phyloP scores from a whole-genome alignment of 2,797 vertebrate species.

The Scolopax bukidnonensis region DNA sequence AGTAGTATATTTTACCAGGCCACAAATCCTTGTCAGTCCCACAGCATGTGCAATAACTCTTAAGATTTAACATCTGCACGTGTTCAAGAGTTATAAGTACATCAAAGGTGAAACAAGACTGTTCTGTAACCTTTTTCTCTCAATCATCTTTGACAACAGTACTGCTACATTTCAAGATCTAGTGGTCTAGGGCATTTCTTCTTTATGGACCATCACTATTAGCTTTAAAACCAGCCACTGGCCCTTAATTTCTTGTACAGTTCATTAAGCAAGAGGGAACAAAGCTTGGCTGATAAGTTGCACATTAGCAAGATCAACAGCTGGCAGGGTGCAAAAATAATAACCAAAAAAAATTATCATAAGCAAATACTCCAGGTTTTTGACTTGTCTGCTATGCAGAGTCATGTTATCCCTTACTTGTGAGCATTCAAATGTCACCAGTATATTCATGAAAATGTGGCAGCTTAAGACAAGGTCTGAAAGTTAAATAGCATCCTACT shows the following conservation, averaged over 20 bases:
- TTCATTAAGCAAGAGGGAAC: constrained; percentile 29
- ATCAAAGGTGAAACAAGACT: neutral
- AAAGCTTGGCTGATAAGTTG: constrained; percentile 5
- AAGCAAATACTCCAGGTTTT: constrained; percentile 34
- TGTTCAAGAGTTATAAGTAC: neutral
- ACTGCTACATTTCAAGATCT: neutral
- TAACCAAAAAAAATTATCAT: constrained; percentile 32
- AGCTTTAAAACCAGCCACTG: constrained; percentile 3
- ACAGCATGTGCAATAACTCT: neutral
- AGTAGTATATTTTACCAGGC: neutral
- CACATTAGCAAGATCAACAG: constrained; percentile 58
- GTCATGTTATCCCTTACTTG: constrained; percentile 65
- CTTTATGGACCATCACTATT: neutral
- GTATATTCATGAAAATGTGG: constrained; percentile 66
- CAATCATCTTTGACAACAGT: neutral
- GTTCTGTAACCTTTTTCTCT: neutral
- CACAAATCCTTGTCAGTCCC: neutral
- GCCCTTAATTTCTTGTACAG: neutral
- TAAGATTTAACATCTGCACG: neutral
- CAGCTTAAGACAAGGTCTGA: constrained; percentile 65
- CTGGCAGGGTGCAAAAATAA: constrained; percentile 60
- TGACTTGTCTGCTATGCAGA: constrained; percentile 55
- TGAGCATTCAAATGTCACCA: constrained; percentile 59
- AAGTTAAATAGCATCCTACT: constrained; percentile 53
- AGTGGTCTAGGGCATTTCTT: neutral